These are phyloP conservation scores for Lepeophtheirus nordmannii DNA, from an alignment of 2,888 invertebrate species.

Conservation along the genomic window DNA sequence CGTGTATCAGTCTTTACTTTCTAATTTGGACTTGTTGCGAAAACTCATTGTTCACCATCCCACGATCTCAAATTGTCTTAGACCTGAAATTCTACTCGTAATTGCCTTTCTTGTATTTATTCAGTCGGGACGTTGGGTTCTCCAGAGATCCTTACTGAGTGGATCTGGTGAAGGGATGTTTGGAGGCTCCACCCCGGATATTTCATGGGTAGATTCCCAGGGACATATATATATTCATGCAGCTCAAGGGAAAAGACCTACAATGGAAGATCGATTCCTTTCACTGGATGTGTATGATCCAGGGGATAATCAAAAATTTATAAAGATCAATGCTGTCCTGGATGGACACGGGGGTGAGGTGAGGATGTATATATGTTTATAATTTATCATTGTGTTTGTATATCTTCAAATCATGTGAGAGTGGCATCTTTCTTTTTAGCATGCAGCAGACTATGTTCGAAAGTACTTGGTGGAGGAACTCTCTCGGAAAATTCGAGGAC, in stretches of 20 bases:
- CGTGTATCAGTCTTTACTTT: constrained; percentile 68
- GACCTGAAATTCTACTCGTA: constrained; percentile 60
- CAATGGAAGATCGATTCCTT: constrained; percentile 88
- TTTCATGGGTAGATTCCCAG: constrained; percentile 56
- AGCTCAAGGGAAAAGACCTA: constrained; percentile 69
- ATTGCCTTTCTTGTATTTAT: constrained; percentile 50
- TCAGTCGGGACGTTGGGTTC: constrained; percentile 62
- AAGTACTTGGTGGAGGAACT: constrained; percentile 68
- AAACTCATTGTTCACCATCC: constrained; percentile 61
- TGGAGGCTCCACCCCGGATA: not conserved
- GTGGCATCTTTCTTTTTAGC: constrained; percentile 36
- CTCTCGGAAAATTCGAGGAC: not conserved
- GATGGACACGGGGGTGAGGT: constrained; percentile 88
- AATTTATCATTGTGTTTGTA: no score
- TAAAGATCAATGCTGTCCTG: constrained; percentile 77
- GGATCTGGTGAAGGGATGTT: constrained; percentile 42
- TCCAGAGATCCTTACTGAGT: constrained; percentile 53
- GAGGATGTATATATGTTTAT: constrained; percentile 28
- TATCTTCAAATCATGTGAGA: not conserved
- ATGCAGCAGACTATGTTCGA: constrained; percentile 80
- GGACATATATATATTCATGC: constrained; percentile 69
- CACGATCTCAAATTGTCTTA: constrained; percentile 47
- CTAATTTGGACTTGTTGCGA: constrained; percentile 68
- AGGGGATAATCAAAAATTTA: constrained; percentile 44
- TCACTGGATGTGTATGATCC: constrained; percentile 63